phyloP scores from a whole-genome alignment of 2,797 vertebrate species.

The Pipistrellus pipistrellus region DNA sequence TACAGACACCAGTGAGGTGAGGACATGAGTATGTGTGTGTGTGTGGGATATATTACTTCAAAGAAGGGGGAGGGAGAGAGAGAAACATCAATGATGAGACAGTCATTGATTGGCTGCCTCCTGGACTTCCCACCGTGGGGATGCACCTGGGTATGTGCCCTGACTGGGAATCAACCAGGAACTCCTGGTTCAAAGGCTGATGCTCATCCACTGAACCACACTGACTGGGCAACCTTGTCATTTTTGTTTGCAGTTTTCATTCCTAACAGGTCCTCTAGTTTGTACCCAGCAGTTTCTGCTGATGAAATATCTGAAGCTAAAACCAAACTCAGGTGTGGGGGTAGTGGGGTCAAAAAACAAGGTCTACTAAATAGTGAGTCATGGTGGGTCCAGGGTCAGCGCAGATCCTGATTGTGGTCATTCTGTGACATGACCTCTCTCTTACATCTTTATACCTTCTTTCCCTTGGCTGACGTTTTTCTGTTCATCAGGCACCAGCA shows the following conservation, averaged over 20 bases:
- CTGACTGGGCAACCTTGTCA: too few species aligned
- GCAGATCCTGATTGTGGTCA: background rate
- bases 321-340: background rate
- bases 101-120: too few species aligned
- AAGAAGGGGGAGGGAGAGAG: too few species aligned
- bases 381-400: background rate
- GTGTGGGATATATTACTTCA: too few species aligned
- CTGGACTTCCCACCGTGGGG: too few species aligned
- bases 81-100: too few species aligned
- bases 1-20: too few species aligned
- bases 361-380: background rate
- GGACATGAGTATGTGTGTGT: too few species aligned
- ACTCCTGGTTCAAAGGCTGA: too few species aligned
- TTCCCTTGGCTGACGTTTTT: background rate
- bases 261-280: slow-evolving; percentile 8
- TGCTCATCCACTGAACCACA: too few species aligned
- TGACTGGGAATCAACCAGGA: too few species aligned
- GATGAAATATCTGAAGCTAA: slow-evolving; percentile 11
- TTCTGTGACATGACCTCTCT: background rate
- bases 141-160: too few species aligned
- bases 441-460: background rate
- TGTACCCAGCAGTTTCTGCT: background rate
- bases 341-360: background rate
- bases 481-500: background rate
- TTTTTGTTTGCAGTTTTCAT: background rate